phyloP scores from a whole-genome alignment of 2,113 vertebrate species.

The Muntiacus reevesi region DNA sequence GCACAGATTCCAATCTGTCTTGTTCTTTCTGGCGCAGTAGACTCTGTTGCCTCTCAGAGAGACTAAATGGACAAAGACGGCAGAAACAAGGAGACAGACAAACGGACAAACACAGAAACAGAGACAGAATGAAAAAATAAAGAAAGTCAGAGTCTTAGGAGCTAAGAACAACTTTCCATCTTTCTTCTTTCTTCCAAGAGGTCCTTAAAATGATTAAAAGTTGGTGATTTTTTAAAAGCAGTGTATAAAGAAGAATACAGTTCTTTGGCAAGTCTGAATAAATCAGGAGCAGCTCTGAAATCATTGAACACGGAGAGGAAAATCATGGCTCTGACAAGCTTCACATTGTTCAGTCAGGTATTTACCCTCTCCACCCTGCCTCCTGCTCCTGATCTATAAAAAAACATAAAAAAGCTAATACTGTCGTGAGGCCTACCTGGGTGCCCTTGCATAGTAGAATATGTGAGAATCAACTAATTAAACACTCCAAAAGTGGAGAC shows the following conservation, averaged over 20 bases:
- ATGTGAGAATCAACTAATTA: slow-evolving; percentile 55
- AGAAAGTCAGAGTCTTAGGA: neutral
- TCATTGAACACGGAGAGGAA: neutral
- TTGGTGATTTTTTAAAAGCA: neutral
- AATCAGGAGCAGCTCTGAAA: neutral
- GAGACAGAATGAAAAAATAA: neutral
- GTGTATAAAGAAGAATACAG: neutral
- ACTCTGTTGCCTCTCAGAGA: neutral
- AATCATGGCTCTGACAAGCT: neutral
- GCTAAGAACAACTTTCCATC: neutral
- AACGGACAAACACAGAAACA: neutral
- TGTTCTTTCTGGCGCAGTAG: neutral
- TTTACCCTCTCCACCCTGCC: neutral
- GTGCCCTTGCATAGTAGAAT: neutral
- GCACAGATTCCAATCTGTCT: neutral
- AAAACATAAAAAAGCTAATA: neutral
- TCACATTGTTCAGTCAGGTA: neutral
- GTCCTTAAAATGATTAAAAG: slow-evolving; percentile 28
- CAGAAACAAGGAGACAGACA: neutral
- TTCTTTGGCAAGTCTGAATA: slow-evolving; percentile 15
- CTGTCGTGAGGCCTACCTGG: neutral
- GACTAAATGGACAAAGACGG: neutral
- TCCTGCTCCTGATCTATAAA: neutral
- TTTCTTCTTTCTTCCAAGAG: slow-evolving; percentile 1
- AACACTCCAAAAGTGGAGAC: slow-evolving; percentile 14